Conservation (phyloP, 2,888 invertebrate genomes). For the Phengaris arion region DNA sequence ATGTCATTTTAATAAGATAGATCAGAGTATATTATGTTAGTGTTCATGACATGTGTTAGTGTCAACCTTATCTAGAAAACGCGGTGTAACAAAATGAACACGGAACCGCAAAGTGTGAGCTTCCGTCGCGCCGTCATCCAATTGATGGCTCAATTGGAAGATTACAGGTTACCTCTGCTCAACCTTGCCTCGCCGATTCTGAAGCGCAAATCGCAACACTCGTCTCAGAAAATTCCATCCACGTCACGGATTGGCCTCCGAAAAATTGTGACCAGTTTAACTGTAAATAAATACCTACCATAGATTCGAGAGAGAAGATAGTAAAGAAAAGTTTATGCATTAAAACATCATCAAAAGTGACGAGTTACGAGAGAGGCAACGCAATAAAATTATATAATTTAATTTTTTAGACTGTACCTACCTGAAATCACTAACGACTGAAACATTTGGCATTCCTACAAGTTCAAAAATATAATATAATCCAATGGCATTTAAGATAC, state of each 20-base stretch:
- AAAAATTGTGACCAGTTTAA: too few relatives aligned
- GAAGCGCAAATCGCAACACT: conserved; percentile 29
- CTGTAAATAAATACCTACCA: too few relatives aligned
- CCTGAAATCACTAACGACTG: background rate
- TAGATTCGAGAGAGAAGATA: too few relatives aligned
- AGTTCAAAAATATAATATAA: conserved; percentile 1
- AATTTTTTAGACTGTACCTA: background rate
- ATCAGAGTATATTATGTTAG: too few relatives aligned
- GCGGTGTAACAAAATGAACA: conserved; percentile 33
- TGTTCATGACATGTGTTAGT: conserved; percentile 2
- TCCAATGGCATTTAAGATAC: background rate
- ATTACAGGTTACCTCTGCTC: conserved; percentile 60
- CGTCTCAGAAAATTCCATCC: conserved; percentile 7
- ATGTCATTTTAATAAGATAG: background rate
- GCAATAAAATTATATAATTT: too few relatives aligned
- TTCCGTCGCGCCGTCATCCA: conserved; percentile 53
- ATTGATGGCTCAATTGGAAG: conserved; percentile 66
- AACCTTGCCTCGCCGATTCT: conserved; percentile 51
- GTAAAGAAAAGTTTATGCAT: too few relatives aligned
- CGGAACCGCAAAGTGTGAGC: conserved; percentile 52
- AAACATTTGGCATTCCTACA: background rate
- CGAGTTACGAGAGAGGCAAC: too few relatives aligned
- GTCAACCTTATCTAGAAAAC: conserved; percentile 10
- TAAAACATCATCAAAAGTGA: too few relatives aligned
- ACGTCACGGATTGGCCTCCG: background rate